Evolutionary conservation across 2,888 invertebrate genomes (phyloP).

Genomic region (Protodeltote pygarga): DNA sequence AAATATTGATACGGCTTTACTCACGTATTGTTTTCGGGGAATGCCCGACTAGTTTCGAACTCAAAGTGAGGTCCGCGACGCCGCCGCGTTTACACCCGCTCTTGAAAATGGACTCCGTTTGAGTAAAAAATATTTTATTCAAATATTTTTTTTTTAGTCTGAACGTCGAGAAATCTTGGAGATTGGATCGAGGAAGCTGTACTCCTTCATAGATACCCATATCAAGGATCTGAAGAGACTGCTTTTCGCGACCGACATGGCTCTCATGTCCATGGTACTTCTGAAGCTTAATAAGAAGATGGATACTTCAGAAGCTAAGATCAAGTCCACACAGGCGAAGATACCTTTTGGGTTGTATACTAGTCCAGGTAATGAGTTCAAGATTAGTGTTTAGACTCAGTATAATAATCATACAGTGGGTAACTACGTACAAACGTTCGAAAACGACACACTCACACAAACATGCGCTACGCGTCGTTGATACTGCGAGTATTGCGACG

Average conservation of each 20-base stretch:
- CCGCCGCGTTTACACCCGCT: too few species aligned
- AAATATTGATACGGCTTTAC: too few species aligned
- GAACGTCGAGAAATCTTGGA: constrained; percentile 74
- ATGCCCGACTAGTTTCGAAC: too few species aligned
- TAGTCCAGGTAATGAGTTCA: constrained; percentile 70
- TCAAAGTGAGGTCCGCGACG: too few species aligned
- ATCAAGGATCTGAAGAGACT: constrained; percentile 78
- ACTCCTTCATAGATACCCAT: constrained; percentile 72
- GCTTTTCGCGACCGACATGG: constrained; percentile 77
- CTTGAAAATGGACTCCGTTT: too few species aligned
- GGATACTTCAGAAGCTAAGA: constrained; percentile 81
- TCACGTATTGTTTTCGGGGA: too few species aligned
- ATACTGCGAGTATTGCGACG: too few species aligned
- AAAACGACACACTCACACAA: too few species aligned
- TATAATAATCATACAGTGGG: too few species aligned
- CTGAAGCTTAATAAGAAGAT: constrained; percentile 81
- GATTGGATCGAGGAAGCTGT: constrained; percentile 65
- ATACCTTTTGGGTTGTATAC: constrained; percentile 81
- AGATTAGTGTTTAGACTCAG: too few species aligned
- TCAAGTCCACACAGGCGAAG: constrained; percentile 77
- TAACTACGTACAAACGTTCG: too few species aligned
- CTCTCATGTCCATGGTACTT: constrained; percentile 81
- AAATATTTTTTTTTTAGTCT: constrained; percentile 52
- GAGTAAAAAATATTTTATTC: background rate
- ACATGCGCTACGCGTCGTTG: too few species aligned